These are phyloP conservation scores for Enteromius anoplus DNA, from an alignment of 2,797 vertebrate genomes.

Conservation along the genomic window DNA sequence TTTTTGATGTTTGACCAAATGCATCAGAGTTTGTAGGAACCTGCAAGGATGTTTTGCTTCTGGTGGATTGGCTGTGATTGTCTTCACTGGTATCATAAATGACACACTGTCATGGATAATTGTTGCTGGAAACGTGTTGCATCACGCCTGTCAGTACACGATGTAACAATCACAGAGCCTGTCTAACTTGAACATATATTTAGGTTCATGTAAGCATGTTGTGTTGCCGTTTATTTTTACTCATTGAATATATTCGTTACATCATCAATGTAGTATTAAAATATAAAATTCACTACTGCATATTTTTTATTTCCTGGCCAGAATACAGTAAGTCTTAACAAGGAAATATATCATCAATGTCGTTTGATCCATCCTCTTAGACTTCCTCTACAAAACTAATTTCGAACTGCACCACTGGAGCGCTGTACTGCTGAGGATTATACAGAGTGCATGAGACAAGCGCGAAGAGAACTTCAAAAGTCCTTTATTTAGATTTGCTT, in stretches of 20 bases:
- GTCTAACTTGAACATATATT: neutral
- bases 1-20: neutral
- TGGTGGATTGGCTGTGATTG: neutral
- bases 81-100: conserved; percentile 1
- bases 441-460: conserved; percentile 34
- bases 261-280: neutral
- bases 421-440: conserved; percentile 12
- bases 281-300: neutral
- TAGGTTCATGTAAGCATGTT: neutral
- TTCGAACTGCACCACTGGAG: conserved; percentile 19
- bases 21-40: neutral
- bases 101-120: neutral
- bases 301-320: neutral
- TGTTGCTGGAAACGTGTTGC: conserved; percentile 1
- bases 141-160: neutral
- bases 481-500: conserved; percentile 30
- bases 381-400: conserved; percentile 2
- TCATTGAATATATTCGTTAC: neutral
- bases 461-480: conserved; percentile 6
- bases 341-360: conserved; percentile 9
- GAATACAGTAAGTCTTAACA: neutral
- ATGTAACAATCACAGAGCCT: neutral
- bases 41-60: neutral
- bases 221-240: neutral
- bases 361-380: conserved; percentile 9